Evolutionary conservation across 2,888 invertebrate species (phyloP), one percentile per base, ranked within the genome.

Genomic region (Plebejus melissa): DNA sequence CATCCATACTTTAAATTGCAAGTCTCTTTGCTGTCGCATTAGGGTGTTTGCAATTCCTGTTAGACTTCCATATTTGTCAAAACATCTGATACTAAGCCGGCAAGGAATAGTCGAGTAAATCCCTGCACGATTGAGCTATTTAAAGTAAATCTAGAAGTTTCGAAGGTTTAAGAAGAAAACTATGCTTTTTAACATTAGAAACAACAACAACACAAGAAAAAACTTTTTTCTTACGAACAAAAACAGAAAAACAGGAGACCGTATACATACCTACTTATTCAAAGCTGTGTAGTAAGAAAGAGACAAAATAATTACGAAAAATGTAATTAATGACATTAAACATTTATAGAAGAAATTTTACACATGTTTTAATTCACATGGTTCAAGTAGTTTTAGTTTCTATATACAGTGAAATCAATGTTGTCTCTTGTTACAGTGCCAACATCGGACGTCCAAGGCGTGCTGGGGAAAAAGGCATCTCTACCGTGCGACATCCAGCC

Each of bases 401-500:
- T 50, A 13, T 50, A 50, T 13, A 4, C 16, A 54, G 11, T 54
- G 16, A 54, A 16, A 54, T 54, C 54, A 46, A 11, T 46, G 46
- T 60, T 28, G 28, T 60, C 28, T 60, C 60, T 60, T 60, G 60
- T 78, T 80, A 11, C 95, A 97, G 97, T 97, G 87, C 97, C 97
- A 75, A 95, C 97, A 83, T 95, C 95, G 78, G 96, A 97, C 84
- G 96, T 97, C 78, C 96, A 96, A 86, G 98, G 97, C 41, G 97
- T 98, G 5, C 91, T 97, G 80, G 97, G 96, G 46, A 96, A 96
- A 87, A 97, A 97, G 86, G 97, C 97, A 32, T 96, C 96, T 79
- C 94, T 98, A 75, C 98, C 98, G 13, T 98, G 98, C 88, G 97
- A 98, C 90, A 97, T 98, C 80, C 95, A 96, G 81, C 96, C 98